Percentiles rank a stretch among this genome's conserved stretches.
These are phyloP conservation scores for Bhutanitis thaidina DNA, from an alignment of 2,888 invertebrate species.

Conservation along the genomic window DNA sequence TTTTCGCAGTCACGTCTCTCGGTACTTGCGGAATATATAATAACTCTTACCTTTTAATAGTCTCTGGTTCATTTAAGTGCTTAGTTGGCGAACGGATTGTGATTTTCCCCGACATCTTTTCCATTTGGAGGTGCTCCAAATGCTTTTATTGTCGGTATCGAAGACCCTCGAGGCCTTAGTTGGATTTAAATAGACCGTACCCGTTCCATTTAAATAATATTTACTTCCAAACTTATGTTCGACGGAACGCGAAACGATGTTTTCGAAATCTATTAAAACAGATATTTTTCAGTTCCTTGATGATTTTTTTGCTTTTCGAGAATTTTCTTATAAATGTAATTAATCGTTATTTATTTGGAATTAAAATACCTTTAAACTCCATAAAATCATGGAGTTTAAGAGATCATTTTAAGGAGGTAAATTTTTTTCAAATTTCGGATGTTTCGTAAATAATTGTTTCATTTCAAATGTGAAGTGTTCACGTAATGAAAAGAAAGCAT, in stretches of 20 bases:
- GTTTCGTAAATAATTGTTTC: too few species aligned
- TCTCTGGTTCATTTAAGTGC: conserved; percentile 35
- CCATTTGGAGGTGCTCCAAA: conserved; percentile 69
- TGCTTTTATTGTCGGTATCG: conserved; percentile 62
- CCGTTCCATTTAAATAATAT: conserved; percentile 33
- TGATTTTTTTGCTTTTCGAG: background rate
- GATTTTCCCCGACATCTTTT: conserved; percentile 49
- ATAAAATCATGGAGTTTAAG: too few species aligned
- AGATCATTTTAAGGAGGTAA: too few species aligned
- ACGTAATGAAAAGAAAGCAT: too few species aligned
- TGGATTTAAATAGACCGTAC: conserved; percentile 49
- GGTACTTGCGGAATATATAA: conserved; percentile 29
- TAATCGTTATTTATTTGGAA: too few species aligned
- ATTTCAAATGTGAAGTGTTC: too few species aligned
- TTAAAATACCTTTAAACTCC: too few species aligned
- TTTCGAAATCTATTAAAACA: conserved; percentile 5
- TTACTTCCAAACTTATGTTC: conserved; percentile 18
- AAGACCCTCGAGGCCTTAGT: conserved; percentile 40
- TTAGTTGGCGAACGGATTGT: conserved; percentile 28
- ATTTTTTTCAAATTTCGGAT: too few species aligned
- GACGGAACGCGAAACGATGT: conserved; percentile 3
- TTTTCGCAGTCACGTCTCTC: conserved; percentile 8
- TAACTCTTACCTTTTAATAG: conserved; percentile 49
- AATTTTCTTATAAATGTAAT: background rate
- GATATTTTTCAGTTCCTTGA: background rate